Conservation (phyloP, 2,888 invertebrate genomes). For the Empis stercorea region DNA sequence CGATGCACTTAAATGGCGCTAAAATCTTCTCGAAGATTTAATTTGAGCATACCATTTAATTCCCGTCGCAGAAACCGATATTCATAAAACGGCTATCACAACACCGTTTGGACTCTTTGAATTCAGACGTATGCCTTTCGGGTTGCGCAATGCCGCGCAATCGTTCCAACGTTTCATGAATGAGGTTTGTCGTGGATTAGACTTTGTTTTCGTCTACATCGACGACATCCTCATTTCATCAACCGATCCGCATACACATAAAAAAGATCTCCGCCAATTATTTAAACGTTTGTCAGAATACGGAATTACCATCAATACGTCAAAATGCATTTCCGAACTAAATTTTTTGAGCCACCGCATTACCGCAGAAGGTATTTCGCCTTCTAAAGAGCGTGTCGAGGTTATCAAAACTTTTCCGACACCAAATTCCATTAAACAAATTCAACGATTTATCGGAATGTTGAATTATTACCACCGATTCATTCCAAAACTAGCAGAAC, state of each 20-base stretch:
- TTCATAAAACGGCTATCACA: constrained; percentile 12
- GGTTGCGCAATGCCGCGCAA: too few relatives aligned
- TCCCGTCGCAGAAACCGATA: background rate
- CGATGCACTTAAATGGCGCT: constrained; percentile 6
- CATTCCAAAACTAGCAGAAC: background rate
- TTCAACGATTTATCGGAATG: background rate
- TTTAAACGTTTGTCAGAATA: background rate
- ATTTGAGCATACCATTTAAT: constrained; percentile 17
- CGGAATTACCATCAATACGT: background rate
- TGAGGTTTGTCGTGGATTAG: too few relatives aligned
- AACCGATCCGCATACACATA: background rate
- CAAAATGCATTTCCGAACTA: background rate
- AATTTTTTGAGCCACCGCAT: background rate
- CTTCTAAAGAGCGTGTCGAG: background rate
- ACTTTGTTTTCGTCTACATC: constrained; percentile 14
- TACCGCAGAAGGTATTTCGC: background rate
- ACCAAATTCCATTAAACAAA: background rate
- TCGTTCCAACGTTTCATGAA: too few relatives aligned
- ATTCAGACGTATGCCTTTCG: too few relatives aligned
- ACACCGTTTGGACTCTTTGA: constrained; percentile 26
- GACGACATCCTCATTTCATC: constrained; percentile 17
- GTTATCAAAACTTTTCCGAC: background rate
- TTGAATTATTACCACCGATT: background rate
- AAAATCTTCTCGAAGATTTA: constrained; percentile 18
- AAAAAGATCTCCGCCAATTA: too few relatives aligned